phyloP scores from a whole-genome alignment of 2,888 invertebrate genomes.

The Campaea margaritaria region DNA sequence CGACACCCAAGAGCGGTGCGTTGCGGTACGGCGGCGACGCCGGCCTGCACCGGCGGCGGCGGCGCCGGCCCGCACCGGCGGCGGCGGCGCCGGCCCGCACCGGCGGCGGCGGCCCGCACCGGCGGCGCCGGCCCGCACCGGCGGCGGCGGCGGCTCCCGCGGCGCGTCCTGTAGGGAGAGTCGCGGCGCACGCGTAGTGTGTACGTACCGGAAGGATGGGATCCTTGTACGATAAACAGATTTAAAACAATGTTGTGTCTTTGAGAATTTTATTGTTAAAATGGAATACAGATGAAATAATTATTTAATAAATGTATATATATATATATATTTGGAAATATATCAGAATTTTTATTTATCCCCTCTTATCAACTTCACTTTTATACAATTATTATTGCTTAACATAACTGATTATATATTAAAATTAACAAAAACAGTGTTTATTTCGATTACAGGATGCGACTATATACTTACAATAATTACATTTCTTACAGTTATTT shows the following conservation, averaged over 20 bases:
- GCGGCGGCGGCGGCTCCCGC: neutral
- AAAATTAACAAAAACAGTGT: constrained; percentile 3
- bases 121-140: too few species aligned
- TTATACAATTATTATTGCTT: neutral
- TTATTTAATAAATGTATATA: constrained; percentile 85
- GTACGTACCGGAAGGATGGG: constrained; percentile 64
- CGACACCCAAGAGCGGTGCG: neutral
- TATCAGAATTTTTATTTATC: constrained; percentile 58
- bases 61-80: neutral
- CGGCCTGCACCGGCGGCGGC: neutral
- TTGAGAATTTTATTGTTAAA: constrained; percentile 86
- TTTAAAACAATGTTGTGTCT: constrained; percentile 84
- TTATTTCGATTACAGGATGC: neutral
- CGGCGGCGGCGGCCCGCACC: constrained; percentile 14
- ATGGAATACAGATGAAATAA: constrained; percentile 84
- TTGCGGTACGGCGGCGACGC: neutral
- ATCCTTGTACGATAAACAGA: constrained; percentile 77
- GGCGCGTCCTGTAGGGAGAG: constrained; percentile 26
- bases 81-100: neutral
- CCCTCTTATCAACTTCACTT: constrained; percentile 1
- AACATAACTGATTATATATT: neutral
- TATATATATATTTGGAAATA: constrained; percentile 85
- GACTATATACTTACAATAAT: constrained; percentile 46
- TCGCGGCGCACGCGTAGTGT: too few species aligned
- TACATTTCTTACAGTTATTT: constrained; percentile 41